Base-by-base conservation (phyloP, 2,113 vertebrate species). In the Aphyosemion australe region DNA sequence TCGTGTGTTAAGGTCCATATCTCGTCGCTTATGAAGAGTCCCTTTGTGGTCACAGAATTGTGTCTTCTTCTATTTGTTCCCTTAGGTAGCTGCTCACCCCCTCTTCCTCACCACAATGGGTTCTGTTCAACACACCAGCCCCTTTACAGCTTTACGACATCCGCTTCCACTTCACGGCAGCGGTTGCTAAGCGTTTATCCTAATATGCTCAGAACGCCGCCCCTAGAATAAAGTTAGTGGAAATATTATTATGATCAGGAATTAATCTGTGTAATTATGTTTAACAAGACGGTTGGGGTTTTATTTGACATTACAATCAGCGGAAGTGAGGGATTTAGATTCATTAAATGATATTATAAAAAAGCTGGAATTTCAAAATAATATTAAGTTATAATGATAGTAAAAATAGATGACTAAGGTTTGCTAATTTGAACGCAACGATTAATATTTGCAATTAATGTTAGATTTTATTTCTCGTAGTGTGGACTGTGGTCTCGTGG, bases 31-130 rank as follows among this genome's bases (percentile, higher is more conserved):
- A 46, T 67, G 68, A 16, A 1, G 46, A 49, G 69, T 62, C 69
- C 57, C 64, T 73, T 50, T 41, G 48, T 54, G 63, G n/a, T 60
- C 39, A 15, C 12, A 31, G 59, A 61, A 68, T 60, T 51, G 19
- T 32, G 52, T 54, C 65, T 70, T 62, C 45, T 80, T 51, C 53
- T 65, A 13, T 37, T 14, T 15, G 12, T 74, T 52, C 75, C 80
- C 61, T 20, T 67, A 13, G 55, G 74, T 53, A 63, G 72, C 49
- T 4, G 71, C 78, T 87, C 84, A 76, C 79, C 87, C 26, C 77
- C 89, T 79, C 85, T 85, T 59, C 76, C 60, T 73, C 82, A 87
- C 89, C 89, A 91, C 91, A 91, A 88, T 89, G 79, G 87, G 78
- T 60, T 84, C 82, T 88, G 84, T 74, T 77, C 90, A 87, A 90